Evolutionary conservation across 2,113 vertebrate species (phyloP).

Genomic region (Gallinago undulata): DNA sequence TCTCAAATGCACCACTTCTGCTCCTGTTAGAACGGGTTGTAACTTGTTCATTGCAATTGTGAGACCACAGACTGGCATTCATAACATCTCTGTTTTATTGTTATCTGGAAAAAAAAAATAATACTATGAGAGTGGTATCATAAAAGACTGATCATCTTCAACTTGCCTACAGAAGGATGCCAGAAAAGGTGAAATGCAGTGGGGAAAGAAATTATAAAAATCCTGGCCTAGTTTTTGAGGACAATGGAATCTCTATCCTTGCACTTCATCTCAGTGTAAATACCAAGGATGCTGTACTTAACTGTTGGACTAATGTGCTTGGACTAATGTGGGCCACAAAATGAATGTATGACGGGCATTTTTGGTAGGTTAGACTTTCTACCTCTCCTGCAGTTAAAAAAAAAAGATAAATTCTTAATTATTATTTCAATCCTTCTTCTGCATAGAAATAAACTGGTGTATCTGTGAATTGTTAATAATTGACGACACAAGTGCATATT

Average conservation of each 20-base stretch:
- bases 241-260: not conserved
- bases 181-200: not conserved
- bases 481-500: not conserved
- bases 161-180: not conserved
- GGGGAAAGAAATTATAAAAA: not conserved
- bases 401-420: not conserved
- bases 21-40: not conserved
- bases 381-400: not conserved
- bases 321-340: not conserved
- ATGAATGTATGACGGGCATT: not conserved
- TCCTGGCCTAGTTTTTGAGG: not conserved
- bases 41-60: not conserved
- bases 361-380: not conserved
- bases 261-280: not conserved
- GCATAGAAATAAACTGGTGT: not conserved
- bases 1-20: not conserved
- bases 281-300: not conserved
- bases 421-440: not conserved
- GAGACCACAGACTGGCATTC: not conserved
- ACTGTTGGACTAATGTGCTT: not conserved
- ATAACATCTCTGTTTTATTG: not conserved
- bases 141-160: not conserved
- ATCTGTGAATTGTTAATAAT: not conserved
- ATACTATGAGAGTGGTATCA: not conserved
- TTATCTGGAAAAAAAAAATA: not conserved